Conservation (phyloP, 2,797 vertebrate genomes). For the Phrynocephalus guinanensis region DNA sequence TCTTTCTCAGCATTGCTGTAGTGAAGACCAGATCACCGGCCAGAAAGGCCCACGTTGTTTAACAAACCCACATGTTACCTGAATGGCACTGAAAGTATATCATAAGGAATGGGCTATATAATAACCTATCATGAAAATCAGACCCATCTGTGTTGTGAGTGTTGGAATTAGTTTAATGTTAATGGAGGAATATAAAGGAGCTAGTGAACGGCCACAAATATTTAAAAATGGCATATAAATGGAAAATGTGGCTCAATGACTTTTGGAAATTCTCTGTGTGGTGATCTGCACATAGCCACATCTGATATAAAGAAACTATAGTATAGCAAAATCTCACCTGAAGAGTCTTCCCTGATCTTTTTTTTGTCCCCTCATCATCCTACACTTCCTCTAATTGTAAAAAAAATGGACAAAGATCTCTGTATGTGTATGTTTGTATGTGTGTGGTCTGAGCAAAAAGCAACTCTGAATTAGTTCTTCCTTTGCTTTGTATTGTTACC, state of each 20-base stretch:
- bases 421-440: background rate
- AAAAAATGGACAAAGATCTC: background rate
- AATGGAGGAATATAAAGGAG: background rate
- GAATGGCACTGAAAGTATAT: background rate
- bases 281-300: background rate
- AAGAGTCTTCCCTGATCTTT: background rate
- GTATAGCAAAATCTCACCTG: background rate
- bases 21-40: too few species aligned
- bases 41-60: background rate
- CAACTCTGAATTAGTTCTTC: background rate
- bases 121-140: background rate
- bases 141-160: background rate
- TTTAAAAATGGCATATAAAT: background rate
- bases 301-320: background rate
- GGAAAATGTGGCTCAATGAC: background rate
- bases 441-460: background rate
- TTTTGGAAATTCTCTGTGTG: background rate
- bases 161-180: background rate
- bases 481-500: background rate
- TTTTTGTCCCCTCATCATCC: background rate
- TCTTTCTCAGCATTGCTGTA: background rate
- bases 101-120: background rate
- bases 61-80: background rate
- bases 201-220: constrained; percentile 4
- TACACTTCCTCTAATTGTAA: background rate